These are phyloP conservation scores for Rhabditoides inermis DNA, from an alignment of 2,888 invertebrate genomes.

Conservation along the genomic window DNA sequence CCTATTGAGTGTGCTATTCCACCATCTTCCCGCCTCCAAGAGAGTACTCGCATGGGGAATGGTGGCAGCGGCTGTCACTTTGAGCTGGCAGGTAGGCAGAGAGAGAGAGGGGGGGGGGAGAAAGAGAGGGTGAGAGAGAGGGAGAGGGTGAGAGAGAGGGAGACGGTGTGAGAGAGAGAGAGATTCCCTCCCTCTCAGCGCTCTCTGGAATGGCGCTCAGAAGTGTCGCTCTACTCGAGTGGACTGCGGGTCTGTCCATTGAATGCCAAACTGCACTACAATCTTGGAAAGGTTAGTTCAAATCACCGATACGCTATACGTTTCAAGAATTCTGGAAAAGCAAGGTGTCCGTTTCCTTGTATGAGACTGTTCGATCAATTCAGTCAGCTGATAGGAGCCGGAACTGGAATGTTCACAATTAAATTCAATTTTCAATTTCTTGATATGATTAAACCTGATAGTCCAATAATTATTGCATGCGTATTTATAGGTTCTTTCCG, in stretches of 20 bases:
- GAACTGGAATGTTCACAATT: neutral
- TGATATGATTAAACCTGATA: neutral
- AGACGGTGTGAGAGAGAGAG: neutral
- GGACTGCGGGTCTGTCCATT: constrained; percentile 79
- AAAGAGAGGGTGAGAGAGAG: neutral
- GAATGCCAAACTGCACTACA: constrained; percentile 83
- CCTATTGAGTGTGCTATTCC: no score
- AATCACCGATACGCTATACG: neutral
- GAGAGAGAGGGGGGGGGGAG: neutral
- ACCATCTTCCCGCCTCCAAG: no score
- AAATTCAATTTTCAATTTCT: neutral
- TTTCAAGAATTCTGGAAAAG: no score
- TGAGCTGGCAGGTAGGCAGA: neutral
- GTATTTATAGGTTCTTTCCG: constrained; percentile 62
- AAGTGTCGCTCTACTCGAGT: constrained; percentile 64
- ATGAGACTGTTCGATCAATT: no score
- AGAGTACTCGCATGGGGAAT: no score
- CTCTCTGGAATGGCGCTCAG: constrained; percentile 25
- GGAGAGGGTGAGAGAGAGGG: neutral
- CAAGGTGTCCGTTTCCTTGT: no score
- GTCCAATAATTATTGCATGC: neutral
- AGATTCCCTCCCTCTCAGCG: constrained; percentile 17
- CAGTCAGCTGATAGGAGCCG: no score
- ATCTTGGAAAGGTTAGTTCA: constrained; percentile 68
- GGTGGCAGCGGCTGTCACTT: no score